phyloP scores from a whole-genome alignment of 2,888 invertebrate species.

The Branchipolynoe longqiensis region DNA sequence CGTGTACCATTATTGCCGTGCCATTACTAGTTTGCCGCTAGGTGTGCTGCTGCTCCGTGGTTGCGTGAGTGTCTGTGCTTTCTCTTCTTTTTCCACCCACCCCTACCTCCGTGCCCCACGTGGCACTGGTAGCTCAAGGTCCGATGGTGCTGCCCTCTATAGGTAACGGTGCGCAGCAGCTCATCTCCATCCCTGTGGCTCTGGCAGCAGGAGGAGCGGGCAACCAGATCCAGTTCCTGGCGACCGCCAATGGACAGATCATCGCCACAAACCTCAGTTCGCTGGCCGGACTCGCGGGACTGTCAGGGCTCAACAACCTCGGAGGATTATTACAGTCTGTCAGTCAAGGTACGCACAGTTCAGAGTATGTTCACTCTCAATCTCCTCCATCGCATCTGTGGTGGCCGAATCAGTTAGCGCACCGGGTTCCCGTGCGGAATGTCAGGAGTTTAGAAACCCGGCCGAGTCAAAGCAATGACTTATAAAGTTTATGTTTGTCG shows the following conservation, averaged over 20 bases:
- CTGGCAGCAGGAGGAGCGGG: constrained; percentile 81
- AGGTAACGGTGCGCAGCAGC: constrained; percentile 97
- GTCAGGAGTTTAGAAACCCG: too few species aligned
- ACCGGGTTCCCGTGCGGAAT: too few species aligned
- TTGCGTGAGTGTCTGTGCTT: neutral
- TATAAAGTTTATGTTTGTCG: too few species aligned
- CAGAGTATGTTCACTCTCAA: too few species aligned
- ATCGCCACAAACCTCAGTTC: constrained; percentile 90
- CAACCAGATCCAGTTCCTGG: constrained; percentile 84
- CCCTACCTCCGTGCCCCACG: neutral
- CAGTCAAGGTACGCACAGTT: constrained; percentile 14
- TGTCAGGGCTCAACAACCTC: constrained; percentile 1
- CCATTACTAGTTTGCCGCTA: too few species aligned
- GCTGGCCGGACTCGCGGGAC: constrained; percentile 31
- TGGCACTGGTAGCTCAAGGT: constrained; percentile 11
- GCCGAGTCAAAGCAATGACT: too few species aligned
- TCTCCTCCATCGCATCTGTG: too few species aligned
- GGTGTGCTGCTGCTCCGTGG: neutral
- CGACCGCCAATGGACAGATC: constrained; percentile 92
- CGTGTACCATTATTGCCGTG: too few species aligned
- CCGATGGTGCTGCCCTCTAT: constrained; percentile 66
- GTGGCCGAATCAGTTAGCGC: too few species aligned
- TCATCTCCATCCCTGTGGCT: constrained; percentile 94
- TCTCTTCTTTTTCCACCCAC: neutral
- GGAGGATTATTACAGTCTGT: constrained; percentile 31